Conservation (phyloP, 2,797 vertebrate genomes). For the Ciconia nigra region DNA sequence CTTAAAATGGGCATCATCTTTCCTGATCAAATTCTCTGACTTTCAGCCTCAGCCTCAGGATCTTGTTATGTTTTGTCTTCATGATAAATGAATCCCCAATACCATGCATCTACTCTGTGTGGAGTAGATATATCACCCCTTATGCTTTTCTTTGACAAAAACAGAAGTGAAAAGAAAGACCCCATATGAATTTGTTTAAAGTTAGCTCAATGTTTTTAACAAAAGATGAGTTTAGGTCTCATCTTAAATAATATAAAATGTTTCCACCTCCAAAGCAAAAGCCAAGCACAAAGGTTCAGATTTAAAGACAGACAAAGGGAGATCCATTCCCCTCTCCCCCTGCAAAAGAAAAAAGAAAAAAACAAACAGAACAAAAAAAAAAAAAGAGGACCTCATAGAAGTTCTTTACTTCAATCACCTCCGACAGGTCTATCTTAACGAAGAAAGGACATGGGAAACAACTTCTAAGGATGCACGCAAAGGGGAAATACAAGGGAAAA, state of each 20-base stretch:
- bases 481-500: not conserved
- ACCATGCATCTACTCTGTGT: not conserved
- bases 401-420: no score
- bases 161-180: not conserved
- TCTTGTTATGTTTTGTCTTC: constrained; percentile 41
- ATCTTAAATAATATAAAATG: not conserved
- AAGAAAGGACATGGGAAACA: no score
- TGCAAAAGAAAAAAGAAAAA: fast-evolving
- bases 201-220: not conserved
- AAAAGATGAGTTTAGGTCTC: not conserved
- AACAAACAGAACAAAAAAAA: not conserved
- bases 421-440: no score
- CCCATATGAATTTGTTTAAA: not conserved
- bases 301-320: not conserved
- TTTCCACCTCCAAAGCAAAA: not conserved
- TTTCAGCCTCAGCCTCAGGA: constrained; percentile 21
- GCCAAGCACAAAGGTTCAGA: not conserved
- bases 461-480: not conserved
- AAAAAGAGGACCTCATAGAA: not conserved
- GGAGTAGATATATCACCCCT: constrained; percentile 11
- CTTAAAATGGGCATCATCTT: constrained; percentile 55
- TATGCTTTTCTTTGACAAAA: not conserved
- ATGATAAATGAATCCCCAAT: constrained; percentile 44
- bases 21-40: constrained; percentile 56
- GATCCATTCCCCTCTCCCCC: fast-evolving